A percentile compares a stretch with the other conserved stretches of the same genome.
These are phyloP conservation scores for Corythoichthys haematopterus DNA, from an alignment of 2,113 vertebrate species.

Conservation along the genomic window DNA sequence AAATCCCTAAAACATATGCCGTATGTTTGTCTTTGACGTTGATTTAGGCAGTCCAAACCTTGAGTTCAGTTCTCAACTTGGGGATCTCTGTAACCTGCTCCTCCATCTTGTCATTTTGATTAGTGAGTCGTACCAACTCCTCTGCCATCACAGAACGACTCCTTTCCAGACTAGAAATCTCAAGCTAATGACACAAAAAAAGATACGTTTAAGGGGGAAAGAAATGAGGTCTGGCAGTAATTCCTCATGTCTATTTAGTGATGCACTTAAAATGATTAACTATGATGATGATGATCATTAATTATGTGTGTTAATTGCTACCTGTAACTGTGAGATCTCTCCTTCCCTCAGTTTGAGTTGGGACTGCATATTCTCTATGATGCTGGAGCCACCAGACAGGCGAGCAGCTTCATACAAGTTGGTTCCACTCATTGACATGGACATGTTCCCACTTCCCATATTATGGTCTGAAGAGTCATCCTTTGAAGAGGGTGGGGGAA, in stretches of 20 bases:
- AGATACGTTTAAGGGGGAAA: background rate
- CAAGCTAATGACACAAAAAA: conserved; percentile 70
- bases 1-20: background rate
- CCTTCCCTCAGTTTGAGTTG: conserved; percentile 93
- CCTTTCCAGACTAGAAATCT: conserved; percentile 89
- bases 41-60: conserved; percentile 65
- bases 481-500: conserved; percentile 51
- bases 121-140: conserved; percentile 92
- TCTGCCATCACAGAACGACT: conserved; percentile 92
- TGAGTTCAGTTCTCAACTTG: conserved; percentile 79
- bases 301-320: conserved; percentile 42
- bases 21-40: background rate
- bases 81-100: conserved; percentile 89
- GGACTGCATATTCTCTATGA: conserved; percentile 94
- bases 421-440: conserved; percentile 76
- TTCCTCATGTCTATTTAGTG: background rate
- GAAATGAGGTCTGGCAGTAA: background rate
- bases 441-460: conserved; percentile 74
- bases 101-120: conserved; percentile 93
- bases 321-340: conserved; percentile 93
- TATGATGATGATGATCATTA: too few species aligned
- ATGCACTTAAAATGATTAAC: background rate
- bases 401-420: conserved; percentile 91
- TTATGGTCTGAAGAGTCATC: conserved; percentile 86
- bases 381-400: conserved; percentile 90